Percentiles rank a stretch among this genome's conserved stretches.
These are phyloP conservation scores for Cryptomyrus ogoouensis DNA, from an alignment of 2,113 vertebrate genomes.

Conservation along the genomic window DNA sequence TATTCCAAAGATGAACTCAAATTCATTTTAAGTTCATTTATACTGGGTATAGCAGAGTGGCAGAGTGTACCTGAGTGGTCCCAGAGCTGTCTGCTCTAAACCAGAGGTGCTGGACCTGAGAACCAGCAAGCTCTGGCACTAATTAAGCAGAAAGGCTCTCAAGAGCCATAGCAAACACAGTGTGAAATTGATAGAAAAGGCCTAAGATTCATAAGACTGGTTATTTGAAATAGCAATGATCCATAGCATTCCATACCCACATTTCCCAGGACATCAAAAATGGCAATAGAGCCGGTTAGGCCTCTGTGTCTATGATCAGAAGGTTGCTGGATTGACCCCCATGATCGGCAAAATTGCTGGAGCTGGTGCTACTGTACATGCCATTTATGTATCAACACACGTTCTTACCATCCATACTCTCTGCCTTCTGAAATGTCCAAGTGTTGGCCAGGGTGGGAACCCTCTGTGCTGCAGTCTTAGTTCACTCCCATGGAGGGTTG, in stretches of 20 bases:
- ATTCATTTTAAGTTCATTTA: background rate
- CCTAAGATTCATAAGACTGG: background rate
- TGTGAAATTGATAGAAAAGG: background rate
- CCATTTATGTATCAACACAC: too few relatives aligned
- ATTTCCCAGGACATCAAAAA: background rate
- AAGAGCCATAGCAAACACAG: background rate
- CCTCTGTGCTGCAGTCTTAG: too few relatives aligned
- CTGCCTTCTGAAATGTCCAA: too few relatives aligned
- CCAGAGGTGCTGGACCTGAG: background rate
- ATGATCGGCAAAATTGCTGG: background rate
- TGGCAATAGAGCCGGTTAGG: background rate
- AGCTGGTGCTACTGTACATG: too few relatives aligned
- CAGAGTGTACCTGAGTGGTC: background rate
- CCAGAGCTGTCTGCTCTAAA: background rate
- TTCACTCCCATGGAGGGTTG: too few relatives aligned
- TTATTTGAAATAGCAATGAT: background rate
- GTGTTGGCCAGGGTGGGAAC: too few relatives aligned
- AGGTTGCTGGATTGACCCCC: background rate
- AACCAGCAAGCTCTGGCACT: background rate
- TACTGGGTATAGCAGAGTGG: background rate
- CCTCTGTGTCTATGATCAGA: background rate
- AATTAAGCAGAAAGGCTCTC: background rate
- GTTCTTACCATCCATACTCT: too few relatives aligned
- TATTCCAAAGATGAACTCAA: background rate
- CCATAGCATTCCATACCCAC: background rate